Percentiles rank a stretch among this genome's conserved stretches.
Conservation (phyloP, 2,797 vertebrate species). For the Sebastes aleutianus region DNA sequence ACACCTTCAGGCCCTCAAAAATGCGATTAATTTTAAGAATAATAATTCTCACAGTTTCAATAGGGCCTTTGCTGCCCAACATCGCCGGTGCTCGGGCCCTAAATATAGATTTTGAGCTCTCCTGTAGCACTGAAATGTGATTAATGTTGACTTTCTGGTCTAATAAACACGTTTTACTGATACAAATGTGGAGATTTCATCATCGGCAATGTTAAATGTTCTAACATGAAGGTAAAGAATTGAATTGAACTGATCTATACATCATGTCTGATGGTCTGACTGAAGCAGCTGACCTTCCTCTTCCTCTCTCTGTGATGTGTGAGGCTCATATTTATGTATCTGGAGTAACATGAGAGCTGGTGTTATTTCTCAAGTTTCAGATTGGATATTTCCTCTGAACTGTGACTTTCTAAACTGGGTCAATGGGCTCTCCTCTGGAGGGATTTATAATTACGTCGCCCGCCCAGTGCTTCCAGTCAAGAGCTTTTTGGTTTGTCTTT, state of each 20-base stretch:
- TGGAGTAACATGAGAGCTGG: conserved; percentile 7
- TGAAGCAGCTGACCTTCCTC: neutral
- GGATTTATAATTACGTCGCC: conserved; percentile 15
- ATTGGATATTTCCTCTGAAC: conserved; percentile 3
- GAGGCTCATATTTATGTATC: conserved; percentile 2
- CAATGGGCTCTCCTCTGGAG: conserved; percentile 6
- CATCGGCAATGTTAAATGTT: neutral
- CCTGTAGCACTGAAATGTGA: neutral
- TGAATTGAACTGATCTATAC: neutral
- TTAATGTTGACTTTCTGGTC: neutral
- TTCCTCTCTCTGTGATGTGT: neutral
- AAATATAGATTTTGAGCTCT: neutral
- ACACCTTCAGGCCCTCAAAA: too few relatives aligned
- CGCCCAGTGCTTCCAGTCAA: neutral
- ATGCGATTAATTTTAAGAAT: fast-evolving
- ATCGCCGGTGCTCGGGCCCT: fast-evolving
- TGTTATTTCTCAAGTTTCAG: neutral
- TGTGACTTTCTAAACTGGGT: conserved; percentile 15
- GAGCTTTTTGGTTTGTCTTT: conserved; percentile 7
- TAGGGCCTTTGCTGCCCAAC: too few relatives aligned
- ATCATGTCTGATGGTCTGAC: neutral
- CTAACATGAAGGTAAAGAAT: neutral
- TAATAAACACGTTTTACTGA: neutral
- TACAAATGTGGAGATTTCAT: neutral
- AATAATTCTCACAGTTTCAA: too few relatives aligned